These are phyloP conservation scores for Drosophila infuscata DNA, from an alignment of 2,888 invertebrate species.

Conservation along the genomic window DNA sequence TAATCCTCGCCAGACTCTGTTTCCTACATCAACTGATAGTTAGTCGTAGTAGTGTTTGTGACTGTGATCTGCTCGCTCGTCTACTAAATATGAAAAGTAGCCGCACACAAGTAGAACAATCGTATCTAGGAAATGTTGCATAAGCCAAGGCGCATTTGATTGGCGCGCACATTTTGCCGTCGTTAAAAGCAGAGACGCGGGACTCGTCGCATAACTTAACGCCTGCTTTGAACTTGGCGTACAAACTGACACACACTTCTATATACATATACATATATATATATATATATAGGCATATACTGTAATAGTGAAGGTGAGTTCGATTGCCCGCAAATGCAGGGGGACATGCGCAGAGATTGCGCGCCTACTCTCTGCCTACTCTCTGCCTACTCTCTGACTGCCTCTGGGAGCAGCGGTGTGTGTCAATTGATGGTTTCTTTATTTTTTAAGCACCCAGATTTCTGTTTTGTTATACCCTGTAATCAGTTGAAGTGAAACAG, in stretches of 20 bases:
- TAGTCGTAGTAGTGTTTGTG: conserved; percentile 6
- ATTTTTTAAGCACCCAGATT: background rate
- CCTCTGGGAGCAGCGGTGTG: conserved; percentile 13
- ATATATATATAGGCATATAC: conserved; percentile 11
- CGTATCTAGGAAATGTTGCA: conserved; percentile 71
- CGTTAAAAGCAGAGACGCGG: conserved; percentile 50
- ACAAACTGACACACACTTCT: conserved; percentile 16
- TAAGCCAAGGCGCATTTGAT: conserved; percentile 79
- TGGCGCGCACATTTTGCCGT: conserved; percentile 74
- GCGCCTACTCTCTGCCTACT: conserved; percentile 23
- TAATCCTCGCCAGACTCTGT: conserved; percentile 16
- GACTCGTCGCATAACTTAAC: conserved; percentile 54
- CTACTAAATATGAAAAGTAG: conserved; percentile 23
- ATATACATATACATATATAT: background rate
- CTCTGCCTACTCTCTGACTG: conserved; percentile 18
- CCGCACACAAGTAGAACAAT: conserved; percentile 24
- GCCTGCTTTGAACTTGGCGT: conserved; percentile 73
- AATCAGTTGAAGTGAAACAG: background rate
- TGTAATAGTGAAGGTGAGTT: conserved; percentile 64
- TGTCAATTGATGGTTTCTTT: conserved; percentile 3
- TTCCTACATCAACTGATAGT: conserved; percentile 17
- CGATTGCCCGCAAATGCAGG: conserved; percentile 61
- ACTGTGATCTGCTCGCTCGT: conserved; percentile 44
- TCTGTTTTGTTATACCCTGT: conserved; percentile 13
- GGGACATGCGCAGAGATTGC: conserved; percentile 69